Evolutionary conservation across 2,113 vertebrate species (phyloP).

Genomic region (Dendrocopos noguchii): DNA sequence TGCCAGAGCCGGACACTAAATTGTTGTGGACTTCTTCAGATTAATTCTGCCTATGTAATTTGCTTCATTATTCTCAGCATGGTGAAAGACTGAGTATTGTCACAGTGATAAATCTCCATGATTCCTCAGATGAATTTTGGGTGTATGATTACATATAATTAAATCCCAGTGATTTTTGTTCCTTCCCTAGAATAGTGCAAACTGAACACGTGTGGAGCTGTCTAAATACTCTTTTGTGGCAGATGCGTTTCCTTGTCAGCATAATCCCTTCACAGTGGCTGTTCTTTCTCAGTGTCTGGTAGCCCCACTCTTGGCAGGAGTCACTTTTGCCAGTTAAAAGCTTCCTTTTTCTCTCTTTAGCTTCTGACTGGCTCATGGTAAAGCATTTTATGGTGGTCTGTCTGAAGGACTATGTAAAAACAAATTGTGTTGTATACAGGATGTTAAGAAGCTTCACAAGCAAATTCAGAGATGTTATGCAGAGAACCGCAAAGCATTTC

Average conservation of each 20-base stretch:
- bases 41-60: neutral
- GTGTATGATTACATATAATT: neutral
- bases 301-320: neutral
- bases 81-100: neutral
- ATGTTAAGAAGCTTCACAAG: slow-evolving; percentile 95
- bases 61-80: neutral
- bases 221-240: neutral
- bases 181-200: neutral
- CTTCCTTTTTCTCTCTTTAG: slow-evolving; percentile 59
- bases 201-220: neutral
- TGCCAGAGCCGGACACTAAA: neutral
- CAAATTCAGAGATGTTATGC: slow-evolving; percentile 97
- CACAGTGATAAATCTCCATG: neutral
- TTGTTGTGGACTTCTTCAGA: neutral
- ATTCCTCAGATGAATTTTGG: neutral
- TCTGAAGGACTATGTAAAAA: slow-evolving; percentile 57
- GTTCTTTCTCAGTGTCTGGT: neutral
- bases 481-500: slow-evolving; percentile 89
- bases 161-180: neutral
- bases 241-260: neutral
- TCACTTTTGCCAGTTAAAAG: slow-evolving; percentile 52
- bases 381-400: slow-evolving; percentile 59
- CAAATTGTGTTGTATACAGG: slow-evolving; percentile 79
- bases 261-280: neutral
- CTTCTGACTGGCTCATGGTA: slow-evolving; percentile 49